Evolutionary conservation across 1,140 invertebrate genomes (phyloP), one percentile per base, ranked within the genome.

Genomic region (Telenomus remus): DNA sequence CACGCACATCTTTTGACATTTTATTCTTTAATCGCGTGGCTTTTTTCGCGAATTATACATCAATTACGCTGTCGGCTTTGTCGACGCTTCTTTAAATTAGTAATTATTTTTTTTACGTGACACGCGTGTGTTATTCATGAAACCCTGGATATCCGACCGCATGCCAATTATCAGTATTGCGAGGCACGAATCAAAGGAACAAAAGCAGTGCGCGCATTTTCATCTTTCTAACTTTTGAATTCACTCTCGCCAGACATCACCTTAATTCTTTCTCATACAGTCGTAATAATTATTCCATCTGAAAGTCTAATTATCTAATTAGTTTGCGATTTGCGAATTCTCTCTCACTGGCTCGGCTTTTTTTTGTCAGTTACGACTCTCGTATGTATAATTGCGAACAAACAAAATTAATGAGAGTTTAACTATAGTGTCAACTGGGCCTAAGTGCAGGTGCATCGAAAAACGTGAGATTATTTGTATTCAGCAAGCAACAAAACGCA

Each of bases 21-120:
- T n/a, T n/a, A n/a, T n/a, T n/a, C n/a, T n/a, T n/a, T n/a, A n/a
- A n/a, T n/a, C n/a, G n/a, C n/a, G n/a, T n/a, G n/a, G n/a, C n/a
- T 50, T 65, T 76, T 77, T 72, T 76, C 42, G 68, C 59, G 55
- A 59, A 72, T 71, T 72, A n/a, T 72, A 70, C 68, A 53, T 71
- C 68, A 72, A 77, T 71, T 77, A 68, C 68, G 57, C 72, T 48
- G 54, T 16, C 49, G 47, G 49, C 65, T 78, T 76, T 74, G 66
- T 70, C 53, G n/a, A 27, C 39, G 49, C 34, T 46, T 74, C 68
- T 70, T 79, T 68, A 79, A 71, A 78, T 71, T 75, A 68, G 56
- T 71, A 75, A 75, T 75, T 69, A 72, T 79, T 75, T 68, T 54
- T 69, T 19, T n/a, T n/a, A n/a, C n/a, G 53, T 53, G 59, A 51